Base-by-base conservation (phyloP, 2,113 vertebrate species). In the Pedetes capensis region DNA sequence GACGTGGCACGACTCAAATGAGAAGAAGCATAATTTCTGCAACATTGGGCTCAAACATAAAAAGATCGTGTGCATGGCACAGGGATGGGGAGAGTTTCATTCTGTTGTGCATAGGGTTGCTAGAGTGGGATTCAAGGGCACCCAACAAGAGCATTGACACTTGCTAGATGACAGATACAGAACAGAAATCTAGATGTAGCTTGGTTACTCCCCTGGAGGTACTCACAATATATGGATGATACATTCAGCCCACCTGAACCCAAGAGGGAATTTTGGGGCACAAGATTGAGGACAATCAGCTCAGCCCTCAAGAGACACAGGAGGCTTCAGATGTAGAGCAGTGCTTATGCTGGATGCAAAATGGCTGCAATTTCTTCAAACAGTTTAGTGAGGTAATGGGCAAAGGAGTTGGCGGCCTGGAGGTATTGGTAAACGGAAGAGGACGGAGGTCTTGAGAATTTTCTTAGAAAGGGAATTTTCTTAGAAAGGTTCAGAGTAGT, bases 311-410 rank as follows among this genome's bases (percentile, higher is more conserved):
- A 76, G 61, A 85, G n/a, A 51, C 47, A 68, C 2, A 86, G 72
- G 53, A 59, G 25, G 8, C 3, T 55, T 61, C 59, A 64, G 20
- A 44, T 8, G 17, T 4, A 22, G 3, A 34, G 34, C 0, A 13
- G 8, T 29, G 32, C 13, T 49, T 17, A n/a, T 1, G 1, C 4
- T 59, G 29, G 55, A 57, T 39, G 4, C 3, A 32, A 42, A 51
- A 51, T 6, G 39, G 37, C 5, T 47, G 29, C 8, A 11, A 0
- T 86, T 72, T 75, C 25, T 84, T 81, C 9, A n/a, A 12, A 63
- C 8, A 39, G 16, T 13, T 0, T 32, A 12, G 20, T 64, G 3
- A 8, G n/a, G 22, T 64, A 5, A 1, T 5, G 0, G 6, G 9
- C 8, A 6, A 18, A 17, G 8, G 6, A 63, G 12, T 49, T 49